A percentile compares a stretch with the other conserved stretches of the same genome.
Evolutionary conservation across 2,113 vertebrate species (phyloP).

Genomic region (Podilymbus podiceps): DNA sequence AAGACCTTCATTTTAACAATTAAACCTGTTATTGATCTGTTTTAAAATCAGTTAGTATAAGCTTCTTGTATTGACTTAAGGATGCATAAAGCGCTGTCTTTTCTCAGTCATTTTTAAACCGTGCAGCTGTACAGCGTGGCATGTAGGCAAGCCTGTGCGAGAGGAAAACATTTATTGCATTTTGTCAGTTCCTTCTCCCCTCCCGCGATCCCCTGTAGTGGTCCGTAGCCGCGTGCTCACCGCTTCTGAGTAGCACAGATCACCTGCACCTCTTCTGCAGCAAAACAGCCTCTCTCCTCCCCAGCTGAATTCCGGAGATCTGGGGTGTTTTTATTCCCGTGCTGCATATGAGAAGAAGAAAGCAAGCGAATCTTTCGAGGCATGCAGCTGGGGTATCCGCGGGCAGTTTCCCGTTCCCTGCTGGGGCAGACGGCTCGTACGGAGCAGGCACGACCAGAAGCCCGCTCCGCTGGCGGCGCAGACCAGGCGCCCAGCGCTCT

Average conservation of each 20-base stretch:
- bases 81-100: not conserved
- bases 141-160: not conserved
- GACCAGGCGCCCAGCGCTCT: not conserved
- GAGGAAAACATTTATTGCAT: not conserved
- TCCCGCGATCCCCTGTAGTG: slow-evolving; percentile 53
- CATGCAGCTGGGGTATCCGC: not conserved
- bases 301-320: not conserved
- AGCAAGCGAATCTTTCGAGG: not conserved
- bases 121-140: not conserved
- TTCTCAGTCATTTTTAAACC: not conserved
- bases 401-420: not conserved
- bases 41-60: not conserved
- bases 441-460: rapidly evolving
- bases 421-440: not conserved
- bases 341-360: not conserved
- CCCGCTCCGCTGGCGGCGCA: not conserved
- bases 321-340: not conserved
- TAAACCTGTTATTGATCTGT: not conserved
- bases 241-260: not conserved
- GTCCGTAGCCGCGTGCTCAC: not conserved
- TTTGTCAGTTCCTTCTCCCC: not conserved
- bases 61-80: not conserved
- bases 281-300: not conserved
- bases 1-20: not conserved
- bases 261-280: not conserved